These are phyloP conservation scores for Artibeus jamaicensis DNA, from an alignment of 2,797 vertebrate species.

Conservation along the genomic window DNA sequence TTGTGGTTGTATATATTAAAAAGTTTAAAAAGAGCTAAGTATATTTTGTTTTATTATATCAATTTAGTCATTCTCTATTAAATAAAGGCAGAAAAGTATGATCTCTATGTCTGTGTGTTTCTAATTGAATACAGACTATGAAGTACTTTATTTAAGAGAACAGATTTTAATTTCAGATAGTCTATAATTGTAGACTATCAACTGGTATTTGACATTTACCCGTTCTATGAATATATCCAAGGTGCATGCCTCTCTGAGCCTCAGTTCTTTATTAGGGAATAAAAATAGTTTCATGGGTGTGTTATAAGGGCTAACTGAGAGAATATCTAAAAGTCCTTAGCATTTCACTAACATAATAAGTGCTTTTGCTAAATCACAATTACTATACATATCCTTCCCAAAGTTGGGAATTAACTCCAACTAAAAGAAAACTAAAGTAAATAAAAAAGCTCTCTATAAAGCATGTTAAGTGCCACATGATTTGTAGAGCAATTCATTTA, in stretches of 20 bases:
- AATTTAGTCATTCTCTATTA: background rate
- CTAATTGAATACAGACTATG: background rate
- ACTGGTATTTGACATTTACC: no score
- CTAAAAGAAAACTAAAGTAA: background rate
- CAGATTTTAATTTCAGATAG: background rate
- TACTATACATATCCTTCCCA: background rate
- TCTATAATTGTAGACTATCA: no score
- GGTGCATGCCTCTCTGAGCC: background rate
- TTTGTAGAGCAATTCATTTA: no score
- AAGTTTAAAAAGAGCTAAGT: background rate
- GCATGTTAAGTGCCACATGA: background rate
- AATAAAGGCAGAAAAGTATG: background rate
- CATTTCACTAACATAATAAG: background rate
- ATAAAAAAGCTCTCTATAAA: background rate
- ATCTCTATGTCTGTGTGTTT: background rate
- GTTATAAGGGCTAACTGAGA: background rate
- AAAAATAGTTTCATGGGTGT: background rate
- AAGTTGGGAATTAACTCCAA: background rate
- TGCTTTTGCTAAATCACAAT: background rate
- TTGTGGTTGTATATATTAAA: background rate
- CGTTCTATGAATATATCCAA: background rate
- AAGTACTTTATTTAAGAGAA: background rate
- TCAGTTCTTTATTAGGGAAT: background rate
- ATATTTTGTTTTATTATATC: background rate
- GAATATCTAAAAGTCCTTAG: background rate